These are phyloP conservation scores for Hypomecis atomaria DNA, from an alignment of 2,888 invertebrate species.

Conservation along the genomic window DNA sequence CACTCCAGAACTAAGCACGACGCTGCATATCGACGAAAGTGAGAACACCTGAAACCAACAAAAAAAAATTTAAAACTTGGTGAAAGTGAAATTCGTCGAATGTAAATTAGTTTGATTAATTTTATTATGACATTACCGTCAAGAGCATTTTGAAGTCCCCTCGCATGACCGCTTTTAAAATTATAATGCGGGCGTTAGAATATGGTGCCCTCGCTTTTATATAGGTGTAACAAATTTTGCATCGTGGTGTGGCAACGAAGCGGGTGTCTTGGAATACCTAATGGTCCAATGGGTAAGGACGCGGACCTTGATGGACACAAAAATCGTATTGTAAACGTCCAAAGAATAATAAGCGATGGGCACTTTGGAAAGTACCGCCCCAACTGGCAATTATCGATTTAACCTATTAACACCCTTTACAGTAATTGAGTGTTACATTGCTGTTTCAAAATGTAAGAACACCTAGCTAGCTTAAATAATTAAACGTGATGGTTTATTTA, in stretches of 20 bases:
- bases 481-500: background rate
- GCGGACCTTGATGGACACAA: conserved; percentile 80
- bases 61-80: conserved; percentile 7
- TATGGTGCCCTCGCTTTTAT: conserved; percentile 79
- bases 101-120: conserved; percentile 24
- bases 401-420: conserved; percentile 50
- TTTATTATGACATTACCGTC: conserved; percentile 60
- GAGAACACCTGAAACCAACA: conserved; percentile 62
- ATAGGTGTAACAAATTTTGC: conserved; percentile 84
- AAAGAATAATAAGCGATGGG: conserved; percentile 77
- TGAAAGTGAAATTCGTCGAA: conserved; percentile 9
- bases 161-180: conserved; percentile 67
- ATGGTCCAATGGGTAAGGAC: conserved; percentile 80
- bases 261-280: conserved; percentile 79
- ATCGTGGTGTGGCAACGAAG: conserved; percentile 78
- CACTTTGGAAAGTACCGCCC: conserved; percentile 70
- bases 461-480: background rate
- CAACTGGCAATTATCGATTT: conserved; percentile 54
- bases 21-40: conserved; percentile 56
- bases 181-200: conserved; percentile 78
- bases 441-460: conserved; percentile 1
- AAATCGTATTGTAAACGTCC: conserved; percentile 80
- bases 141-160: conserved; percentile 66
- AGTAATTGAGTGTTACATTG: conserved; percentile 34
- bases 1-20: conserved; percentile 64